phyloP scores from a whole-genome alignment of 2,888 invertebrate genomes.

The Lithosia quadra region DNA sequence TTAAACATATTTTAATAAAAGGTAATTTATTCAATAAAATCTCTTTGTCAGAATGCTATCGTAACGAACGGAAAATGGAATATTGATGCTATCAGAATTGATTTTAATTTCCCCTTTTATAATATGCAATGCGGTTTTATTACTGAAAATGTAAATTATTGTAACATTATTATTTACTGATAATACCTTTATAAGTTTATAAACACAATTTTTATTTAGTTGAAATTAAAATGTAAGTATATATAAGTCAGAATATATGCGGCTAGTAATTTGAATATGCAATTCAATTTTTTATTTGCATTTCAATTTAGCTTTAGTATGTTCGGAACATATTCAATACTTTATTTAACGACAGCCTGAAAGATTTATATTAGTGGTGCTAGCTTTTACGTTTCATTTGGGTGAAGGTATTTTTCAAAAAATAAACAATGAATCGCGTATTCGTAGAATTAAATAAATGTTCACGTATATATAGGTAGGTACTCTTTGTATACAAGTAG shows the following conservation, averaged over 20 bases:
- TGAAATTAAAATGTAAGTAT: conserved; percentile 23
- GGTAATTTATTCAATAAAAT: conserved; percentile 84
- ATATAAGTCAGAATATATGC: conserved; percentile 31
- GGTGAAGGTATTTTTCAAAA: conserved; percentile 1
- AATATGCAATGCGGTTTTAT: conserved; percentile 57
- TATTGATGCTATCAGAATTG: conserved; percentile 76
- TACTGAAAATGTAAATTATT: conserved; percentile 42
- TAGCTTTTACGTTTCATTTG: conserved; percentile 12
- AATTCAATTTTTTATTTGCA: conserved; percentile 49
- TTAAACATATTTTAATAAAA: conserved; percentile 75
- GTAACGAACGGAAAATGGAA: conserved; percentile 77
- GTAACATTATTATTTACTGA: conserved; percentile 4
- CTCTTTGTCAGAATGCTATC: conserved; percentile 74
- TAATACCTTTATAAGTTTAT: conserved; percentile 23
- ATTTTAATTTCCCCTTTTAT: conserved; percentile 69
- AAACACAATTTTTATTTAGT: conserved; percentile 27
- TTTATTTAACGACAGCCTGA: conserved; percentile 33
- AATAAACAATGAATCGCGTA: conserved; percentile 2
- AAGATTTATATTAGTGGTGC: conserved; percentile 31
- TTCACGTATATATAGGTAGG: conserved; percentile 8
- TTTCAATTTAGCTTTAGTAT: conserved; percentile 45
- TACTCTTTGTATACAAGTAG: conserved; percentile 12
- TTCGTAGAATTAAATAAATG: conserved; percentile 8
- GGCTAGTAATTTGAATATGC: conserved; percentile 49
- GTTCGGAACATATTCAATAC: conserved; percentile 33